Evolutionary conservation across 2,888 invertebrate genomes (phyloP).

Genomic region (Tortrix viridana): DNA sequence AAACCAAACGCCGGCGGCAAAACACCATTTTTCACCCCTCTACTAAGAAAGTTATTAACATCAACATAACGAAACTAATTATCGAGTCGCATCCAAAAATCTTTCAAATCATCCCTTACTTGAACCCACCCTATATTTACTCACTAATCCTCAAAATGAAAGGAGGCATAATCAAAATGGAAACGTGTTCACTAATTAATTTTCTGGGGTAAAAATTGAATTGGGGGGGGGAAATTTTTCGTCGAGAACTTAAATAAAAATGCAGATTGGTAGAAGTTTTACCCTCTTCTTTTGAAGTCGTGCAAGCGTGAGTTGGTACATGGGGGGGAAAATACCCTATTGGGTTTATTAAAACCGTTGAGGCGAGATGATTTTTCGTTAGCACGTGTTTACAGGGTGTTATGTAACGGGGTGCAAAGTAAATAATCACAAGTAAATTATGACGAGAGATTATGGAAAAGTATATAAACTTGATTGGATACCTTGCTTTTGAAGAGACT

Average conservation of each 20-base stretch:
- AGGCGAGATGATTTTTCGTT: constrained; percentile 52
- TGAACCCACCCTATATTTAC: constrained; percentile 43
- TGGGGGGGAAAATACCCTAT: constrained; percentile 61
- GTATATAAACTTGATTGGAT: too few relatives aligned
- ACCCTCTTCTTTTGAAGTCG: constrained; percentile 63
- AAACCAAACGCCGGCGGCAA: constrained; percentile 11
- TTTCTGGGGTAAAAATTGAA: constrained; percentile 64
- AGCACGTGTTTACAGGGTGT: constrained; percentile 34
- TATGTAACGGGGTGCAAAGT: constrained; percentile 22
- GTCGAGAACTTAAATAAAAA: constrained; percentile 81
- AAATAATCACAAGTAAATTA: not conserved
- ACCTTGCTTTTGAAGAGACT: too few relatives aligned
- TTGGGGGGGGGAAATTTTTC: constrained; percentile 69
- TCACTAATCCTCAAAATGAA: constrained; percentile 52
- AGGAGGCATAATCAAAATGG: constrained; percentile 55
- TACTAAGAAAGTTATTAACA: constrained; percentile 23
- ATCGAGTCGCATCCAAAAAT: constrained; percentile 34
- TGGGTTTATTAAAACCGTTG: constrained; percentile 60
- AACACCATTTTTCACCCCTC: constrained; percentile 14
- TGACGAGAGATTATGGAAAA: not conserved
- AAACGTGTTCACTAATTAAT: constrained; percentile 66
- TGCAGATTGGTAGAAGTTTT: constrained; percentile 66
- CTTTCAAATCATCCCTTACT: constrained; percentile 34
- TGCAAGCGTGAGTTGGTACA: constrained; percentile 49
- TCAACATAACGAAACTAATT: constrained; percentile 34